Percentiles rank a stretch among this genome's conserved stretches.
phyloP scores from a whole-genome alignment of 2,797 vertebrate genomes.

The Trichosurus vulpecula region DNA sequence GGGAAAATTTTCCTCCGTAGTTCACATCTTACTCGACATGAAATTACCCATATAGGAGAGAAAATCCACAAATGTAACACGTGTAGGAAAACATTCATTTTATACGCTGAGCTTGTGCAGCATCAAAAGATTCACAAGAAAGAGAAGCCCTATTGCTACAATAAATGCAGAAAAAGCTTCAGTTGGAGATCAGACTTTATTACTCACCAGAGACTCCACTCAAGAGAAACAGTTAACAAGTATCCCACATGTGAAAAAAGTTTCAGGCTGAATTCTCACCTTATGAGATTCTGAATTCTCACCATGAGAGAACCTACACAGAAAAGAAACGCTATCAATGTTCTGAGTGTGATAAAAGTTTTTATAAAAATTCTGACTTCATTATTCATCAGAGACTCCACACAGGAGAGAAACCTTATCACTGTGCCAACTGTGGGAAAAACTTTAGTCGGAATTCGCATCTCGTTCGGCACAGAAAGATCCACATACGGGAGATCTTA shows the following conservation, averaged over 20 bases:
- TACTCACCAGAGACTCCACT: neutral
- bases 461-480: neutral
- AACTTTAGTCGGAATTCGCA: neutral
- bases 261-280: fast-evolving
- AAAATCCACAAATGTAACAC: slow-evolving; percentile 62
- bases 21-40: slow-evolving; percentile 65
- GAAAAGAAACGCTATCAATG: slow-evolving; percentile 43
- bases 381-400: slow-evolving; percentile 17
- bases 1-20: slow-evolving; percentile 56
- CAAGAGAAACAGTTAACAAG: slow-evolving; percentile 37
- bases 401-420: slow-evolving; percentile 36
- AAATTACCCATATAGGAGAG: slow-evolving; percentile 71
- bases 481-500: neutral
- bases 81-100: slow-evolving; percentile 41
- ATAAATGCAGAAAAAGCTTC: slow-evolving; percentile 21
- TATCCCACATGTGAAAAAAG: slow-evolving; percentile 39
- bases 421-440: slow-evolving; percentile 28
- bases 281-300: too few species aligned
- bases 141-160: slow-evolving; percentile 15
- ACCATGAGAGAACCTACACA: slow-evolving; percentile 6
- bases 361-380: slow-evolving; percentile 15
- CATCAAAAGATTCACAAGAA: slow-evolving; percentile 35
- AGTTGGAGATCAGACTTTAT: neutral
- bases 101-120: neutral
- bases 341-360: slow-evolving; percentile 25